Evolutionary conservation across 2,888 invertebrate genomes (phyloP), one percentile per base, ranked within the genome.

Genomic region (Pristionchus mayeri): DNA sequence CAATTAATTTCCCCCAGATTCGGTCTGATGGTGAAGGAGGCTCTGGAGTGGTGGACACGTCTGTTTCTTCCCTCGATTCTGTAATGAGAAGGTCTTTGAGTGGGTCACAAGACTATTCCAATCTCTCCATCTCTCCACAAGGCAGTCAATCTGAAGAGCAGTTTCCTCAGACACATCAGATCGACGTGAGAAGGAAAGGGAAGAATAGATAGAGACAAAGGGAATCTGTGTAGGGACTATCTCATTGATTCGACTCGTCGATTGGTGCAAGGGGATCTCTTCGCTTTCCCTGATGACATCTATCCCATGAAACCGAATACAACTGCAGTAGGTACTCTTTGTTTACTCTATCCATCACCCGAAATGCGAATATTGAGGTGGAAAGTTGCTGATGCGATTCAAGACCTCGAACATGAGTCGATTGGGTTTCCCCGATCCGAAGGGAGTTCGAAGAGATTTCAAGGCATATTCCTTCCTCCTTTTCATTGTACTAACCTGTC

Each of bases 71-170:
- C 16, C 13, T 27, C 11, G 63, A 63, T 3, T 34, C 16, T 0
- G 27, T 63, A 30, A 63, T 63, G 63, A 9, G 27, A 16, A 34
- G 21, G 2, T 16, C 11, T 63, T 63, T 1, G 40, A 37, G 75
- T 75, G n/a, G 44, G 44, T 11, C 75, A 75, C 21, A 13, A 18
- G 40, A 18, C 40, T 3, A 75, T 75, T 44, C 75, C 75, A 0
- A 30, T 75, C n/a, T 75, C 75, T 40, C n/a, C 37, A 21, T 75
- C 75, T 44, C 75, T 75, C 40, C 40, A 75, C 9, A 75, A 40
- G n/a, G 75, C 75, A 40, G 40, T 75, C 75, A 44, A 75, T 37
- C 37, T 40, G 75, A 75, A 37, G 40, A 75, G 75, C 18, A 24
- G 24, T 75, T 44, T 44, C 21, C 75, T 75, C 21, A 9, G 75